phyloP scores from a whole-genome alignment of 2,888 invertebrate species.

The Xanthia togata region DNA sequence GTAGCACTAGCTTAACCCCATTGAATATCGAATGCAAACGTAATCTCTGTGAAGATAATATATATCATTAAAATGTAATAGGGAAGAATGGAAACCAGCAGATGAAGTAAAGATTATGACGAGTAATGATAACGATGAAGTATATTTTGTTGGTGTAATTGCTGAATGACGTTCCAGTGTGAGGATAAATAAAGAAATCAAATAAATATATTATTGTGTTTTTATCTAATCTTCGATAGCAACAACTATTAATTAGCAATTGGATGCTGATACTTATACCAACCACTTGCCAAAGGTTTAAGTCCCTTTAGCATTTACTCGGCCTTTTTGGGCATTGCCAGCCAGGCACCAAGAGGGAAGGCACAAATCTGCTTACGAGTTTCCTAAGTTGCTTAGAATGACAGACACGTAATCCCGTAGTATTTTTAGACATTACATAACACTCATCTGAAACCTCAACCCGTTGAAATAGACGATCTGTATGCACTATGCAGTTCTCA shows the following conservation, averaged over 20 bases:
- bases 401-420: not conserved
- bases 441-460: not conserved
- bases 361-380: not conserved
- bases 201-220: not conserved
- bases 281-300: not conserved
- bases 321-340: not conserved
- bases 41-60: not conserved
- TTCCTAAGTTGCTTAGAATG: not conserved
- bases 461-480: conserved; percentile 19
- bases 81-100: not conserved
- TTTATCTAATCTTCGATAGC: too few species aligned
- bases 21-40: not conserved
- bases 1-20: not conserved
- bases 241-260: not conserved
- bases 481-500: conserved; percentile 28
- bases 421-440: conserved; percentile 30
- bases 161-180: not conserved
- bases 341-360: not conserved
- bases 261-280: not conserved
- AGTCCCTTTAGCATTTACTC: not conserved
- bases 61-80: not conserved
- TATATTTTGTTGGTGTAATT: not conserved
- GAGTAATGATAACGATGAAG: not conserved
- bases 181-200: not conserved
- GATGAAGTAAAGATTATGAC: not conserved